phyloP scores from a whole-genome alignment of 2,797 vertebrate genomes.

The Macroramphosus scolopax region DNA sequence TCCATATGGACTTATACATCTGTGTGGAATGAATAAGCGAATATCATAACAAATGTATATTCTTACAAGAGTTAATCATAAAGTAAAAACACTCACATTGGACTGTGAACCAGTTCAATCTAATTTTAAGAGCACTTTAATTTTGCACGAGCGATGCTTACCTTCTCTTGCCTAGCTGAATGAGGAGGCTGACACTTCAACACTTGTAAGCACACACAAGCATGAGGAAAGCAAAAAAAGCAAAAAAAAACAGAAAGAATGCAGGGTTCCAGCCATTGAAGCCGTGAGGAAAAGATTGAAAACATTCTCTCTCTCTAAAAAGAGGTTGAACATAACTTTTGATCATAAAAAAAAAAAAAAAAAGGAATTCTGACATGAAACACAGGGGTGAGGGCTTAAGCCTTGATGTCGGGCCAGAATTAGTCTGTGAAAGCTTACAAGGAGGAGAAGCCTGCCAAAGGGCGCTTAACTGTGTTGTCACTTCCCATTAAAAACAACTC shows the following conservation, averaged over 20 bases:
- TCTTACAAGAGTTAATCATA: no score
- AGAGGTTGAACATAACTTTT: conserved; percentile 25
- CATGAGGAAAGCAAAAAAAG: conserved; percentile 24
- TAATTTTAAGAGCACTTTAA: conserved; percentile 30
- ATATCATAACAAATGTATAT: conserved; percentile 1
- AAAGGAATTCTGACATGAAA: conserved; percentile 57
- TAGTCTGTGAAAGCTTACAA: conserved; percentile 43
- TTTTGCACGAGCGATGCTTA: conserved; percentile 21
- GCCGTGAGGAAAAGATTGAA: conserved; percentile 14
- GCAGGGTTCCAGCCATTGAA: conserved; percentile 19
- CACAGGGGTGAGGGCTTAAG: conserved; percentile 47
- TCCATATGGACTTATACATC: not conserved
- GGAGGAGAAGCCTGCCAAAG: conserved; percentile 48
- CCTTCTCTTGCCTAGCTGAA: conserved; percentile 30
- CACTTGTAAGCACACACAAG: conserved; percentile 28
- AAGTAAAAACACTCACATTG: no score
- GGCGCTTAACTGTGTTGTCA: conserved; percentile 67
- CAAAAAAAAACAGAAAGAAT: no score
- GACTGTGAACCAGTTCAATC: no score
- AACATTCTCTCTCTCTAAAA: conserved; percentile 24
- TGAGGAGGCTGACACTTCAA: conserved; percentile 25
- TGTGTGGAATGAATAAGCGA: not conserved
- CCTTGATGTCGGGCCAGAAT: conserved; percentile 56
- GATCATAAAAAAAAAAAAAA: conserved; percentile 55
- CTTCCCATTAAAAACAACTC: conserved; percentile 64